phyloP scores from a whole-genome alignment of 2,888 invertebrate species.

The Meloe dianella region DNA sequence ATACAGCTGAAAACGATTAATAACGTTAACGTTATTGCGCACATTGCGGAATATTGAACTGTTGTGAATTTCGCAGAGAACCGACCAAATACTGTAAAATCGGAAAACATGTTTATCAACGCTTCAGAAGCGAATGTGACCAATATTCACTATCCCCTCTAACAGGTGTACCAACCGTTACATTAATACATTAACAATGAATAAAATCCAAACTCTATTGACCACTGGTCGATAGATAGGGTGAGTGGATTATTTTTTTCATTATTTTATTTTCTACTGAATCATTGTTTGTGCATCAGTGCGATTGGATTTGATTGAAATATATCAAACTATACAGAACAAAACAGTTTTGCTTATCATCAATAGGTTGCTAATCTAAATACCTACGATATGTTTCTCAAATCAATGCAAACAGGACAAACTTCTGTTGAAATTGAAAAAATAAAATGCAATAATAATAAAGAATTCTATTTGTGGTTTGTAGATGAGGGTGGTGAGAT shows the following conservation, averaged over 20 bases:
- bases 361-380: neutral
- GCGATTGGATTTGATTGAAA: conserved; percentile 56
- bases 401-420: neutral
- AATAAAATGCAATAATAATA: neutral
- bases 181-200: conserved; percentile 55
- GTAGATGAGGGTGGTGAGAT: neutral
- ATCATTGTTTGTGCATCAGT: conserved; percentile 57
- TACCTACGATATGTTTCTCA: neutral
- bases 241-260: neutral
- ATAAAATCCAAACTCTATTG: conserved; percentile 57
- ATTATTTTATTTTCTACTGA: conserved; percentile 48
- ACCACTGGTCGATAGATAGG: conserved; percentile 50
- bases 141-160: neutral
- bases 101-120: neutral
- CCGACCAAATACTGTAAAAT: neutral
- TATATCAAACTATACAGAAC: conserved; percentile 50
- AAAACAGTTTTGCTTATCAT: neutral
- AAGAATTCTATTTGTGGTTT: conserved; percentile 1
- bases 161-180: conserved; percentile 34
- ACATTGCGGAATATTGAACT: too few species aligned
- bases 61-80: neutral
- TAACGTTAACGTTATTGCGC: neutral
- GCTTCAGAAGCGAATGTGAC: neutral
- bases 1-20: too few species aligned
- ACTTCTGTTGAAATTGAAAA: too few species aligned